Evolutionary conservation across 92 coral and sea anemone species (phyloP), one percentile per base, ranked within the genome.

Genomic region (Epizoanthus stellaris): DNA sequence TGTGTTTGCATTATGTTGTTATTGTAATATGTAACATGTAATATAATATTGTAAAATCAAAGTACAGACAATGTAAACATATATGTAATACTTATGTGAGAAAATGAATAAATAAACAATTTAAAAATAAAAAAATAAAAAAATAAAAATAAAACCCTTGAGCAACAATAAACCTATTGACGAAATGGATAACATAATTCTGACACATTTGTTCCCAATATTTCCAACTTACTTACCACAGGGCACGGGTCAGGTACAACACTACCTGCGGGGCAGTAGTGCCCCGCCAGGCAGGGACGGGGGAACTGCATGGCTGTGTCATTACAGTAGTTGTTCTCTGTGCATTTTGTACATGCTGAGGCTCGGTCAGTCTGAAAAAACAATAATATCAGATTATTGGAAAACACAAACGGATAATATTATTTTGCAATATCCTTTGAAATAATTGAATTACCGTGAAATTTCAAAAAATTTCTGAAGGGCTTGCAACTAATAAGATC

Each of bases 201-300:
- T 23, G 25, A 23, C 25, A 23, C 25, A 23, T 23, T 23, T 23
- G 25, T 6, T 45, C 52, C 72, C 36, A 25, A 14, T 36, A 25
- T 5, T 30, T 34, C 0, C 20, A 68, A 89, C 98, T 72, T 89
- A 97, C 99, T 72, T 89, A 97, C 99, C 68, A 95, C 95, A 65
- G 90, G 87, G 54, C 99, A 97, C 0, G 95, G 92, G 6, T 89
- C 91, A 16, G 99, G 98, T 52, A 82, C 84, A 58, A 93, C 90
- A 60, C 98, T 91, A 68, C 93, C 93, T 34, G 91, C 84, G 17
- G 92, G 94, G 76, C 99, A 97, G 58, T 91, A 97, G 81, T 93
- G 88, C 9, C 99, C 99, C 34, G 85, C 11, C 49, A 87, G 86
- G 66, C 99, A 97, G 30, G 80, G 43, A 34, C 40, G 57, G 17